Base-by-base conservation (phyloP, 1,140 invertebrate genomes). In the Sminthurinus signatus region DNA sequence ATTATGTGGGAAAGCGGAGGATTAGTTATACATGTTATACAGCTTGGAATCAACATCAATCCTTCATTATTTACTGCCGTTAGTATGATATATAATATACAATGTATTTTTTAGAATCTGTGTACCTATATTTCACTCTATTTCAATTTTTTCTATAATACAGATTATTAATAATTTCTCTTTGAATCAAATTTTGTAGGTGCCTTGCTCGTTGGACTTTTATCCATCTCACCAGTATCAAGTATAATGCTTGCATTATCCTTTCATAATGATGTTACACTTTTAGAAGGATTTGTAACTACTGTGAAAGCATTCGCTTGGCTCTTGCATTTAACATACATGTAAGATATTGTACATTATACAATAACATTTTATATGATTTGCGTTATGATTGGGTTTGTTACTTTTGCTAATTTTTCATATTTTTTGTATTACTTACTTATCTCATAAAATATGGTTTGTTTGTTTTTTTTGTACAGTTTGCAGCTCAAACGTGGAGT, bases 271-370 rank as follows among this genome's bases (percentile, higher is more conserved):
- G 19, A 19, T 21, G 4, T 70, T 28, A 50, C 21, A 23, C 39
- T 73, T 42, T 28, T 63, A 19, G 62, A 63, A 25, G 29, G 21
- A 39, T 44, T 28, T 25, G 19, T 65, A 14, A 51, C 55, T 0
- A 25, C 31, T 21, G 25, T 63, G 2, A 65, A 73, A 42, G 62
- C 66, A 5, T 21, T 60, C n/a, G 27, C 70, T 25, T 73, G 72
- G 72, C 14, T 68, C 14, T 51, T 89, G 17, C 90, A 94, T 78
- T 82, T 87, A 69, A 80, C 83, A 17, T 93, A 86, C 75, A 77
- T 88, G 31, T 32, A 36, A 36, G 32, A 36, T 15, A 36, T 36
- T 36, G 32, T 36, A 36, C 5, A 36, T 5, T 36, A 5, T 36
- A 36, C 5, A 36, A 36, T 15, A 36, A 5, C 32, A 5, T 8